A percentile compares a stretch with the other conserved stretches of the same genome.
Evolutionary conservation across 1,140 invertebrate species (phyloP).

Genomic region (Cataglyphis hispanica): DNA sequence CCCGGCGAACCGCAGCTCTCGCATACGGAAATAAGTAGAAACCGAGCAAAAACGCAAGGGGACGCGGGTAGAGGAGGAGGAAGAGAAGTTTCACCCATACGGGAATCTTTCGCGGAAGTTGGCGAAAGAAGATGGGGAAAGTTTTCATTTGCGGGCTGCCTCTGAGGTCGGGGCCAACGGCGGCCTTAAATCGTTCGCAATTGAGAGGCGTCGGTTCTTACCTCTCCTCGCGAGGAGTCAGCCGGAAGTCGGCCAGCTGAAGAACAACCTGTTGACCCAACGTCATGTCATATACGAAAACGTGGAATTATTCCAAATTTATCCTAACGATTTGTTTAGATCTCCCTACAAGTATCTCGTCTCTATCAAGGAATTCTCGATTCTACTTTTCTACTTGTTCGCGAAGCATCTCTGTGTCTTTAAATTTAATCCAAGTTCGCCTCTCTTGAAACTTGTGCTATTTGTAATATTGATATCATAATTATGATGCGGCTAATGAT

Average conservation of each 20-base stretch:
- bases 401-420: background rate
- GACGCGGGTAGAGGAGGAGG: background rate
- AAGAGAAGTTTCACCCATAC: slow-evolving; percentile 50
- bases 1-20: slow-evolving; percentile 72
- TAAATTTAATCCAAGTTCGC: slow-evolving; percentile 23
- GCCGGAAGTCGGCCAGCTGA: slow-evolving; percentile 68
- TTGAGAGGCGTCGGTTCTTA: slow-evolving; percentile 69
- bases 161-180: slow-evolving; percentile 70
- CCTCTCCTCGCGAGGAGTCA: slow-evolving; percentile 53
- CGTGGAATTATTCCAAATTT: background rate
- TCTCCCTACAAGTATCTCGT: background rate
- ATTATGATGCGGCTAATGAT: slow-evolving; percentile 37
- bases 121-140: slow-evolving; percentile 73
- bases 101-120: slow-evolving; percentile 62
- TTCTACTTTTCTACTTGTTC: too few species aligned
- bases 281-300: background rate
- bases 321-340: slow-evolving; percentile 11
- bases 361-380: background rate
- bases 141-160: slow-evolving; percentile 75
- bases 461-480: slow-evolving; percentile 60
- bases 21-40: slow-evolving; percentile 74
- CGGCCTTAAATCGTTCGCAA: slow-evolving; percentile 74
- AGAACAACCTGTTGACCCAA: slow-evolving; percentile 72
- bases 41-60: slow-evolving; percentile 66
- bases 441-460: slow-evolving; percentile 1